Conservation (phyloP, 2,888 invertebrate genomes). For the Synergus itoensis region DNA sequence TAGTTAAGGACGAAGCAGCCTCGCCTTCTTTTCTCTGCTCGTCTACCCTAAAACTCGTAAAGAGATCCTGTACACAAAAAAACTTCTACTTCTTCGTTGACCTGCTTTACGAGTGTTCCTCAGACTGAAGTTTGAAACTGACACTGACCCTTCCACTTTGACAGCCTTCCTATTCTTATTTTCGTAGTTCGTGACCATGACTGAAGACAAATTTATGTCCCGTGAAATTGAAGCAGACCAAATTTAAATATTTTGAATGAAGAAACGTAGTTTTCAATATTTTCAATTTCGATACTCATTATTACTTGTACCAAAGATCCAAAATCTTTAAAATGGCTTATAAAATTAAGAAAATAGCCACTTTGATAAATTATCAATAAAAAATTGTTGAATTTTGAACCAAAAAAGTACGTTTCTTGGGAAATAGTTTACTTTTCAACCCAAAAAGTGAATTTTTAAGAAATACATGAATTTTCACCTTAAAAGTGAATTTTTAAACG, state of each 20-base stretch:
- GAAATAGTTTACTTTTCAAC: too few relatives aligned
- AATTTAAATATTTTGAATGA: neutral
- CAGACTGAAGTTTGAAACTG: neutral
- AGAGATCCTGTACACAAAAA: neutral
- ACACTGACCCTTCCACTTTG: slow-evolving; percentile 4
- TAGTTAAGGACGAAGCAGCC: neutral
- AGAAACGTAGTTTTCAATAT: neutral
- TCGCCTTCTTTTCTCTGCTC: too few relatives aligned
- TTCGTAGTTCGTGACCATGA: neutral
- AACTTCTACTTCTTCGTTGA: neutral
- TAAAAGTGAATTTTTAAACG: too few relatives aligned
- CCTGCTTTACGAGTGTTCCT: neutral
- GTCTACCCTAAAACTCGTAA: neutral
- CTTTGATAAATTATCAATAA: too few relatives aligned
- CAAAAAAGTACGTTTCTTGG: too few relatives aligned
- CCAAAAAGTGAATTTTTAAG: too few relatives aligned
- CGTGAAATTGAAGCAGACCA: neutral
- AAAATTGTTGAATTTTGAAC: too few relatives aligned
- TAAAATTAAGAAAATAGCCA: too few relatives aligned
- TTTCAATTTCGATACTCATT: too few relatives aligned
- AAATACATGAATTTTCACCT: too few relatives aligned
- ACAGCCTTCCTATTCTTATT: neutral
- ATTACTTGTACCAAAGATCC: too few relatives aligned
- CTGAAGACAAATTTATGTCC: neutral
- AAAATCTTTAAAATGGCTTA: too few relatives aligned